These are phyloP conservation scores for Thymelicus sylvestris DNA, from an alignment of 2,888 invertebrate genomes.

Conservation along the genomic window DNA sequence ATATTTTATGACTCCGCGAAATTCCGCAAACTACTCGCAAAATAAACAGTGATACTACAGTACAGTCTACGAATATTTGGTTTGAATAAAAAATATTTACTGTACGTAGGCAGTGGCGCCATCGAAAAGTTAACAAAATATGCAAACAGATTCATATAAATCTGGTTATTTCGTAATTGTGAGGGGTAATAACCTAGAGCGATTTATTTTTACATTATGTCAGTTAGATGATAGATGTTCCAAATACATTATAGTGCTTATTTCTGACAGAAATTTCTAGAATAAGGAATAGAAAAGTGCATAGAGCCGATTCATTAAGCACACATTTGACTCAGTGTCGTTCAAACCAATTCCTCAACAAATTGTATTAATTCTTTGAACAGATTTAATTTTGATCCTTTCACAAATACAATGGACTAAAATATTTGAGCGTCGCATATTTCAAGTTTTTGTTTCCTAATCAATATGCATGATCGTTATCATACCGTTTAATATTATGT, in stretches of 20 bases:
- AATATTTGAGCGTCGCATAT: conserved; percentile 35
- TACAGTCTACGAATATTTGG: not conserved
- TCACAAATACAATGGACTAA: conserved; percentile 10
- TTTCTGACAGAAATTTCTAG: no score
- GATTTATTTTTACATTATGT: no score
- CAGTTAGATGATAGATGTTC: no score
- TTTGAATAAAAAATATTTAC: conserved; percentile 26
- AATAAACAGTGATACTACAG: not conserved
- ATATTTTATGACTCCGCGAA: not conserved
- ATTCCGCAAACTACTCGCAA: not conserved
- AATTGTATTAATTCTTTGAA: no score
- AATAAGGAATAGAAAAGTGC: no score
- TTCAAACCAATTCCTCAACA: no score
- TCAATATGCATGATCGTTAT: conserved; percentile 70
- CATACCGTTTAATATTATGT: conserved; percentile 74
- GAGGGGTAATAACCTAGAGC: no score
- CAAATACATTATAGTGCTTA: no score
- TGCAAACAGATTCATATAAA: not conserved
- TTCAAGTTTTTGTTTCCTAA: conserved; percentile 54
- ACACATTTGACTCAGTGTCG: not conserved
- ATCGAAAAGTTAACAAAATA: not conserved
- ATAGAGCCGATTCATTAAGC: not conserved
- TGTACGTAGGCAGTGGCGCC: conserved; percentile 5
- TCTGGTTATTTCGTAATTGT: not conserved
- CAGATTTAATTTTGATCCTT: conserved; percentile 5